Evolutionary conservation across 2,797 vertebrate genomes (phyloP), one percentile per base, ranked within the genome.

Genomic region (Tapirus indicus): DNA sequence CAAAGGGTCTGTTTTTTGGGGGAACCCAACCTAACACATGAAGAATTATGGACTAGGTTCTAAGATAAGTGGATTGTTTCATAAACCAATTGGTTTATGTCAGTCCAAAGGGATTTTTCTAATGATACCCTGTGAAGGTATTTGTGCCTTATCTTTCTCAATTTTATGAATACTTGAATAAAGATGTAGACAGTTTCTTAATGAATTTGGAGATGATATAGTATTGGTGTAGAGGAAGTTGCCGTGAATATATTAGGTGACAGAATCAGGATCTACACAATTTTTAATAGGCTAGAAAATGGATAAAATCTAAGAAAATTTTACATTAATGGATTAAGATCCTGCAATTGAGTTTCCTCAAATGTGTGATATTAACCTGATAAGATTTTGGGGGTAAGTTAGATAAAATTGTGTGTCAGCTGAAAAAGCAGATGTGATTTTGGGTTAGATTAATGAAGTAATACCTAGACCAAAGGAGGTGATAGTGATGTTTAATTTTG

Each of bases 81-180:
- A 68, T n/a, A 78, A 74, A 5, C 35, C 25, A 88, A 86, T 83
- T 60, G 21, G 35, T 27, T 49, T 91, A 38, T 32, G 14, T 83
- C n/a, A 80, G 2, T 68, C 35, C 54, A n/a, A 74, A 87, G 47
- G 49, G 25, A 27, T 72, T 13, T 54, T 95, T 90, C 41, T 49
- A 49, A 71, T 41, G 17, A 47, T 82, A 78, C 18, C 23, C 11
- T 54, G 32, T 60, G 41, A 35, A 91, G 44, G 9, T 38, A 52
- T 68, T 92, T 91, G 88, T 93, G 38, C 38, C 25, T 83, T 77
- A 27, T 54, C 7, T 84, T 96, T 84, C 38, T 88, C 7, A 93
- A 32, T 77, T 74, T 41, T 72, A 52, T 66, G 10, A 96, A n/a
- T 92, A 64, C 29, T 91, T 85, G 14, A 54, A 66, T 85, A 71